A percentile compares a stretch with the other conserved stretches of the same genome.
Conservation (phyloP, 2,113 vertebrate genomes). For the Eulacestoma nigropectus region DNA sequence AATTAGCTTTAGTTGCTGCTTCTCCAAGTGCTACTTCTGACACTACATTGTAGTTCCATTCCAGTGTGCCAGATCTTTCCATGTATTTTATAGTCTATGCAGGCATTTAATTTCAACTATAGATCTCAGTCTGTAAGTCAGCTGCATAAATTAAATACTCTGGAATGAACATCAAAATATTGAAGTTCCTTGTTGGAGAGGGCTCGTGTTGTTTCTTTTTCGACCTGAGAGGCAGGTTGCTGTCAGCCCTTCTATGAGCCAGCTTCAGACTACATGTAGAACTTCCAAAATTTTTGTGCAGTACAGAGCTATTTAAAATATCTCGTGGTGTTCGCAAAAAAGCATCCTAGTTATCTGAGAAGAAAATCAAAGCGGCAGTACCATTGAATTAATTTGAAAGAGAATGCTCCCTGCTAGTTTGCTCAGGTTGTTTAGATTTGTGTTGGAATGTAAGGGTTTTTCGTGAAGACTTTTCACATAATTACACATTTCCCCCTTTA, state of each 20-base stretch:
- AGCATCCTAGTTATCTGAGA: background rate
- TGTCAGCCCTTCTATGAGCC: background rate
- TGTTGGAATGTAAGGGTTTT: background rate
- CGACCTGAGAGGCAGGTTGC: background rate
- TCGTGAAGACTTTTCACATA: background rate
- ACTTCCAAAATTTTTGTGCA: background rate
- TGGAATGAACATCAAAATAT: background rate
- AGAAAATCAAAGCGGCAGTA: background rate
- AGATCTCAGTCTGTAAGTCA: background rate
- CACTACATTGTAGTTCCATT: background rate
- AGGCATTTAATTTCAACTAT: background rate
- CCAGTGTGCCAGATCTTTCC: background rate
- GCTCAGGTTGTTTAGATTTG: slow-evolving; percentile 22
- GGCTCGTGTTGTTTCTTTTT: rapidly evolving
- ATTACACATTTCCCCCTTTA: slow-evolving; percentile 51
- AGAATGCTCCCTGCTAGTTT: background rate
- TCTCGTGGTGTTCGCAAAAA: background rate
- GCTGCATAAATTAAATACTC: background rate
- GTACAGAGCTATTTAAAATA: background rate
- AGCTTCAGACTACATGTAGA: background rate
- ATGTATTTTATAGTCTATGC: background rate
- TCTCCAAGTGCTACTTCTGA: background rate
- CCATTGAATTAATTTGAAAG: slow-evolving; percentile 1
- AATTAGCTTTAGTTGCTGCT: background rate
- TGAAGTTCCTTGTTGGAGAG: background rate